Evolutionary conservation across 2,888 invertebrate genomes (phyloP).

Genomic region (Cryptus armator): DNA sequence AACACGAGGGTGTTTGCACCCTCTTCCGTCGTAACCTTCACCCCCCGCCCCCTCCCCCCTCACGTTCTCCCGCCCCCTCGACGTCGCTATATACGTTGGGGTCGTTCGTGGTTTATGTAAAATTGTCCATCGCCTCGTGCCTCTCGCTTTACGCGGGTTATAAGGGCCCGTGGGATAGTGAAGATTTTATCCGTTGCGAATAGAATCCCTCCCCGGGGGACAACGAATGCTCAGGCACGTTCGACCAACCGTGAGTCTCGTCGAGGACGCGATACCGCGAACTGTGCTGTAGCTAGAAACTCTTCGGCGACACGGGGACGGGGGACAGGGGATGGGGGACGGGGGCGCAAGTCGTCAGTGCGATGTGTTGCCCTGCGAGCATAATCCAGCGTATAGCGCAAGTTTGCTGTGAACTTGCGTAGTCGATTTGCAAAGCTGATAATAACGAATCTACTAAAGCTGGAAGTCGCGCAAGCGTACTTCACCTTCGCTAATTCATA

Average conservation of each 20-base stretch:
- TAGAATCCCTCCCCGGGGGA: constrained; percentile 63
- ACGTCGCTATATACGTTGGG: constrained; percentile 6
- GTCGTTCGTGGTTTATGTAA: constrained; percentile 77
- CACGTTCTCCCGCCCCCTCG: not conserved
- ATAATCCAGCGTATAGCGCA: constrained; percentile 5
- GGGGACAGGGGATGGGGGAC: not conserved
- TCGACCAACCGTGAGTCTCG: constrained; percentile 78
- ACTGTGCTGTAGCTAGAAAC: constrained; percentile 26
- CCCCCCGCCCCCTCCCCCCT: not conserved
- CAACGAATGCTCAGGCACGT: constrained; percentile 82
- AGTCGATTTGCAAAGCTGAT: constrained; percentile 35
- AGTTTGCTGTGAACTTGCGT: constrained; percentile 43
- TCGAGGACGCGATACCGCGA: constrained; percentile 51
- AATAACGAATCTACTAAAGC: constrained; percentile 13
- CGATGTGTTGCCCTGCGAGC: not conserved
- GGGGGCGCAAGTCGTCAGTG: not conserved
- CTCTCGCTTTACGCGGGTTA: constrained; percentile 23
- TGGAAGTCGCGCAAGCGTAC: not conserved
- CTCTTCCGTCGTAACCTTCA: not conserved
- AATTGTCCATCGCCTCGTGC: constrained; percentile 67
- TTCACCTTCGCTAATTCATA: not conserved
- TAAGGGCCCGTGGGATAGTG: constrained; percentile 70
- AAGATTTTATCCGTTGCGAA: constrained; percentile 80
- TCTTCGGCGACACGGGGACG: not conserved
- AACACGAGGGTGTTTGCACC: constrained; percentile 23